Percentiles rank a stretch among this genome's conserved stretches.
These are phyloP conservation scores for Chironomus striatipennis DNA, from an alignment of 1,140 invertebrate genomes.

Conservation along the genomic window DNA sequence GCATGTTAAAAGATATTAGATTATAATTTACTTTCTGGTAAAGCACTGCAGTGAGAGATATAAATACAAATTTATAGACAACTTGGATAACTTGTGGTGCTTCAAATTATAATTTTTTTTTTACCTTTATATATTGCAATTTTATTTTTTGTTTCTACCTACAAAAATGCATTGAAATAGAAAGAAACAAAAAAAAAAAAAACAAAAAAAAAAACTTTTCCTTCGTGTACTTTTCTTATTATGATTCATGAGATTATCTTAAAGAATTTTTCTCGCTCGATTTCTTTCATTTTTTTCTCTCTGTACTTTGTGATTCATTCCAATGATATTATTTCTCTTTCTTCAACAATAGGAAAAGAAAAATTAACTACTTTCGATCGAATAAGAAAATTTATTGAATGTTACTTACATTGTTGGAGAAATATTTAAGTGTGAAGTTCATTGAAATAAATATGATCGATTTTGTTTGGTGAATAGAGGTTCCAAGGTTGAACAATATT, in stretches of 20 bases:
- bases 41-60: neutral
- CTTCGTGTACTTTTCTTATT: neutral
- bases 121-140: neutral
- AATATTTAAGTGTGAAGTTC: too few species aligned
- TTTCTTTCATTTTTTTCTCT: neutral
- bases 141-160: neutral
- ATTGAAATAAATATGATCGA: too few species aligned
- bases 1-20: neutral
- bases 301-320: neutral
- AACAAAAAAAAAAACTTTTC: neutral
- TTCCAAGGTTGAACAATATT: too few species aligned
- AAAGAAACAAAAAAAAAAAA: neutral
- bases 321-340: neutral
- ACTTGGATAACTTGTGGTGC: neutral
- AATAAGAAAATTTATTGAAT: too few species aligned
- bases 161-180: neutral
- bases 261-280: neutral
- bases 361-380: too few species aligned
- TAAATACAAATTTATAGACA: neutral
- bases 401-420: too few species aligned
- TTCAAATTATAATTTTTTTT: neutral
- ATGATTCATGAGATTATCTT: conserved; percentile 8
- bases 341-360: neutral
- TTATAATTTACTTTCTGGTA: neutral
- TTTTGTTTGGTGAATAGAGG: too few species aligned